Evolutionary conservation across 2,888 invertebrate genomes (phyloP), one percentile per base, ranked within the genome.

Genomic region (Cheilosia vernalis): DNA sequence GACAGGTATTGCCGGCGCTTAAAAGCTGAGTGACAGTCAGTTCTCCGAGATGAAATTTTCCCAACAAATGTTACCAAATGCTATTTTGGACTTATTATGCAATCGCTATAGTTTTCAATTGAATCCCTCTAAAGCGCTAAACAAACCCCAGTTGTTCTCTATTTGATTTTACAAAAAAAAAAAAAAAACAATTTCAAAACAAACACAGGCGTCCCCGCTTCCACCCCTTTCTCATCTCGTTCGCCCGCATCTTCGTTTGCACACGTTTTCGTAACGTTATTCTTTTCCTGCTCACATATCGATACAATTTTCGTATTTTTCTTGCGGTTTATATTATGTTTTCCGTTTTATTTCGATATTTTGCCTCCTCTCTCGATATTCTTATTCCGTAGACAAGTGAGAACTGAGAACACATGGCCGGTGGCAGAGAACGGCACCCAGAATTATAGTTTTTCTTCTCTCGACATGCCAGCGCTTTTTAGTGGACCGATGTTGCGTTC

Each of bases 401-500:
- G 69, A 49, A 69, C 74, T 24, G 44, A 60, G 69, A 49, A 69
- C 74, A 60, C 79, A 74, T 42, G 77, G 49, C n/a, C 5, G 63
- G 61, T 63, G 73, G 67, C 53, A 27, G 6, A 17, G 47, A 51
- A 40, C 37, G 40, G 44, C 61, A 49, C 72, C 78, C 42, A 69
- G 64, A 73, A 27, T 27, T 24, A 73, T 19, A 79, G 74, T 84
- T 80, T 70, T 74, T 69, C 69, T 49, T 53, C 73, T 70, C 70
- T 70, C 84, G 74, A 55, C 30, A 66, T 44, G 55, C 69, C 40
- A 58, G 33, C 37, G 13, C 60, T 53, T 70, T 84, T 84, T 74
- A 84, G 84, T 84, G 80, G 80, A 80, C 80, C 74, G 84, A 70
- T 80, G 74, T 84, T 84, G 84, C 74, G 74, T 84, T 84, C 42